Evolutionary conservation across 1,140 invertebrate species (phyloP), one percentile per base, ranked within the genome.

Genomic region (Wiebesia pumilae): DNA sequence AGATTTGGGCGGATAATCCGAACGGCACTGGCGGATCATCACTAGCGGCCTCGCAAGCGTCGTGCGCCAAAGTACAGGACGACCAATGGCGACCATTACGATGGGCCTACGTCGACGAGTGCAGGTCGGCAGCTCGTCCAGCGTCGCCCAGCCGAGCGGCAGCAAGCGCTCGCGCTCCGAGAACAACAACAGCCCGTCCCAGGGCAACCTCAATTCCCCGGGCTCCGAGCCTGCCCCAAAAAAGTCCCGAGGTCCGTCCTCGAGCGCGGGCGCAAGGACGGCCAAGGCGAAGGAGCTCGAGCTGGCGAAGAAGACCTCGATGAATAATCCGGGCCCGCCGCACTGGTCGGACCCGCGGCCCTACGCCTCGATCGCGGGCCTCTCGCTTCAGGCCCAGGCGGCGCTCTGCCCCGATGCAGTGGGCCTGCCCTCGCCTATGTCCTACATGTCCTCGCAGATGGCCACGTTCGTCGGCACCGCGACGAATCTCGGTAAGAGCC

Each of bases 161-260:
- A 90, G 91, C 89, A 94, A 94, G 84, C 92, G 93, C 33, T 92
- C 92, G 51, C 90, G 93, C 43, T 91, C 92, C 43, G 93, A 94
- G 83, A 94, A 94, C 88, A 94, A 94, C 90, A 94, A 94, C 90
- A 94, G 91, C 79, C 92, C 92, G 73, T 93, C 93, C 80, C 93
- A 94, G 47, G 93, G 93, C 10, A 94, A 94, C 88, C 88, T 94
- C 33, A 94, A 94, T 88, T 94, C 93, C 33, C 88, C 91, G 89
- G 89, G 51, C 62, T 54, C 78, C 6, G 91, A 93, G 85, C 94
- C 93, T 9, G 91, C 91, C 73, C 83, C 88, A 38, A 93, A 93
- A 87, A 94, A 93, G 83, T 93, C 92, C 35, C 80, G 87, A 7
- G 71, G 82, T 43, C 65, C 51, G 54, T 43, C 87, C 47, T 88